Conservation (phyloP, 2,113 vertebrate species). For the Nesogale talazaci region DNA sequence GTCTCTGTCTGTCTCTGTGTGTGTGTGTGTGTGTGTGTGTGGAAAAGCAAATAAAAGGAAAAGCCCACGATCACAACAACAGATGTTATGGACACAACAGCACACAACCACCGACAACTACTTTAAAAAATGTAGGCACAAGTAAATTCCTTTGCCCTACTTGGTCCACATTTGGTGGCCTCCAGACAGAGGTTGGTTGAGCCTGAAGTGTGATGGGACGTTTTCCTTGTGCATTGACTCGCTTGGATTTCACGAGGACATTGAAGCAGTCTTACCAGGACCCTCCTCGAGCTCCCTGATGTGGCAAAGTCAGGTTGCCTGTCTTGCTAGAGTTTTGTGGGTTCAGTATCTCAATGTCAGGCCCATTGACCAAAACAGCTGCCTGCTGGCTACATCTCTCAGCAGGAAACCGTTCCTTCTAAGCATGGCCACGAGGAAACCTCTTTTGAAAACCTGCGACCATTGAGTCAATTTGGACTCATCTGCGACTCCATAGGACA, state of each 20-base stretch:
- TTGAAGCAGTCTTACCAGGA: background rate
- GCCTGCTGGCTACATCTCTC: background rate
- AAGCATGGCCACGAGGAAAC: background rate
- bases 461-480: too few species aligned
- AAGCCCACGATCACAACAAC: too few species aligned
- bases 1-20: too few species aligned
- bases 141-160: slow-evolving; percentile 19
- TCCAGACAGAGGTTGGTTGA: background rate
- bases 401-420: background rate
- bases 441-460: too few species aligned
- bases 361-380: background rate
- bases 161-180: background rate
- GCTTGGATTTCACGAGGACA: slow-evolving; percentile 22
- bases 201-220: slow-evolving; percentile 39
- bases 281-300: background rate
- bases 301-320: background rate
- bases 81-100: background rate
- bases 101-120: background rate
- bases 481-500: too few species aligned
- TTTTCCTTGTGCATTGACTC: slow-evolving; percentile 4
- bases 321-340: background rate
- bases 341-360: slow-evolving; percentile 23
- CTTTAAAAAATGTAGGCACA: background rate
- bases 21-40: too few species aligned
- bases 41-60: too few species aligned